Evolutionary conservation across 1,140 invertebrate genomes (phyloP), one percentile per base, ranked within the genome.

Genomic region (Drosophila subpulchrella): DNA sequence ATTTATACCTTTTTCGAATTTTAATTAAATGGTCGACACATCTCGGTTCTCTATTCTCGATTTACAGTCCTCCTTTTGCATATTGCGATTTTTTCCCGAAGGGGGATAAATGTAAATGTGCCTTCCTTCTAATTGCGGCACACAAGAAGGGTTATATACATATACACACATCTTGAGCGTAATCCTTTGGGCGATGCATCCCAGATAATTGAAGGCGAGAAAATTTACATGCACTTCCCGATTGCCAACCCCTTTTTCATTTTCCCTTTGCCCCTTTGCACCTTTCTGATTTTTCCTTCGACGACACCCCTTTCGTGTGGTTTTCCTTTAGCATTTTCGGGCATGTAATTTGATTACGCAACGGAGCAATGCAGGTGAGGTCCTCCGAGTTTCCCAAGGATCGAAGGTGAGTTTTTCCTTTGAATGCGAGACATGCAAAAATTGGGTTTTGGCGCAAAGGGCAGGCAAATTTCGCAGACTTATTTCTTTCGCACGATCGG

Each of bases 1-100:
- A 86, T 79, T 70, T 86, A 86, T 86, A 86, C 83, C 83, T 79
- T 48, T 88, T 79, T 79, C 66, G 67, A 86, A 82, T 88, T 86
- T 86, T 86, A 86, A 86, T 86, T 86, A 86, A 86, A 86, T 78
- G 83, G 62, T 57, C 84, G 70, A 58, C 60, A 62, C 78, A 75
- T 83, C 71, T 44, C 56, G 34, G 11, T 15, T 32, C 62, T 55
- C 59, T 51, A 34, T 6, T 12, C 32, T 34, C 32, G 32, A 34
- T 34, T 34, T 34, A 34, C 32, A 34, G 32, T 34, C 7, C 51
- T 70, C 59, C 63, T 70, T 86, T 88, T 86, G 83, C 83, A 88
- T 86, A 88, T 88, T 79, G 78, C 84, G 70, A 81, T 66, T 78
- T 84, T 74, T 78, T 42, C 32, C 36, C 13, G 7, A 2, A 15